phyloP scores from a whole-genome alignment of 2,888 invertebrate genomes.

The Synergus umbraculus region DNA sequence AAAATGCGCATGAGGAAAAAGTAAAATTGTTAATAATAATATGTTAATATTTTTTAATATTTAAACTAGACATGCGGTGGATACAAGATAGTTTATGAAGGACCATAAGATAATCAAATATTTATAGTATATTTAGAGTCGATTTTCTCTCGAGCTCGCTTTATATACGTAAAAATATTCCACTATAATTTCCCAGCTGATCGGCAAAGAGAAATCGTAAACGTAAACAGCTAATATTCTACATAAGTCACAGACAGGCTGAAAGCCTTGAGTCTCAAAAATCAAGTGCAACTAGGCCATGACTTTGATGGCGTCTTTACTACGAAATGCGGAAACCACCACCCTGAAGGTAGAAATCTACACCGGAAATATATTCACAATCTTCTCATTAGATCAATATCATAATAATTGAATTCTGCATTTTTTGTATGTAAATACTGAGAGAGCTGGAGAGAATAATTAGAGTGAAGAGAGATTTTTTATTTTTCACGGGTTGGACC shows the following conservation, averaged over 20 bases:
- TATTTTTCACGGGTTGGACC: neutral
- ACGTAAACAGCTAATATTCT: slow-evolving; percentile 34
- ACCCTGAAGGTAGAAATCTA: slow-evolving; percentile 24
- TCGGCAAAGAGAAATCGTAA: slow-evolving; percentile 37
- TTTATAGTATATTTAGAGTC: neutral
- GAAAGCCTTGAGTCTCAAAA: slow-evolving; percentile 27
- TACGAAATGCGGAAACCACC: slow-evolving; percentile 5
- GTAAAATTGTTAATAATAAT: neutral
- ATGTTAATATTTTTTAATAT: too few relatives aligned
- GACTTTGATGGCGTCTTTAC: slow-evolving; percentile 12
- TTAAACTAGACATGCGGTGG: too few relatives aligned
- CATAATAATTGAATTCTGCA: neutral
- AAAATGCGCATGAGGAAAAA: neutral
- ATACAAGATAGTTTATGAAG: neutral
- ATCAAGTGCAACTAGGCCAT: slow-evolving; percentile 21
- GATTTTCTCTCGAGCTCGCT: neutral
- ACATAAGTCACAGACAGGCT: slow-evolving; percentile 11
- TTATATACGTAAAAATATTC: slow-evolving; percentile 8
- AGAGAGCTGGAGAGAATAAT: neutral
- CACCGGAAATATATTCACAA: slow-evolving; percentile 9
- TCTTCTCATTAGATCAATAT: neutral
- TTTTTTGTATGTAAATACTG: neutral
- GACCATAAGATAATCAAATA: neutral
- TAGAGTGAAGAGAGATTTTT: neutral
- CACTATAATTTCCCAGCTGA: slow-evolving; percentile 27